Evolutionary conservation across 2,113 vertebrate genomes (phyloP).

Genomic region (Elephantulus edwardii): DNA sequence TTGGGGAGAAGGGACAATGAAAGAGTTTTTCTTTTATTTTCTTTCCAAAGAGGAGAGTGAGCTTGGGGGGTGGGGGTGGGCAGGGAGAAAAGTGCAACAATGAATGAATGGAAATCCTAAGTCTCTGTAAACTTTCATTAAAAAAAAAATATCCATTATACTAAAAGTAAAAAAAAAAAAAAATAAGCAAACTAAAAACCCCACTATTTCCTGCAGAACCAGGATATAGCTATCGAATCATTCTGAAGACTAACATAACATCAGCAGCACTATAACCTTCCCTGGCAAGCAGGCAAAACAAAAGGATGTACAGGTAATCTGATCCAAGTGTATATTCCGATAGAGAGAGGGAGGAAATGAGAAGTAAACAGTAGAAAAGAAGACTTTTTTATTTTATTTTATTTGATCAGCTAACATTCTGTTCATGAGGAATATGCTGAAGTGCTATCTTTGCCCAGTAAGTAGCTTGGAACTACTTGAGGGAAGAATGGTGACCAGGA

Average conservation of each 20-base stretch:
- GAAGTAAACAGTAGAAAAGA: neutral
- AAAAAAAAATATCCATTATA: no score
- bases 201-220: neutral
- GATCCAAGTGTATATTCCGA: neutral
- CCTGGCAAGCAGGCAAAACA: neutral
- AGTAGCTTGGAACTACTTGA: neutral
- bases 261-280: neutral
- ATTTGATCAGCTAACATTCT: neutral
- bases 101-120: no score
- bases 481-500: neutral
- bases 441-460: neutral
- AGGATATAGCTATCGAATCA: neutral
- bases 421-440: neutral
- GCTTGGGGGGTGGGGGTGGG: no score
- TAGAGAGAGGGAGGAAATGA: neutral
- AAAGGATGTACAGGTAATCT: neutral
- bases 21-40: no score
- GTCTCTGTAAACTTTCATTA: no score
- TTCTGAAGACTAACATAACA: neutral
- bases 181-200: no score
- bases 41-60: no score
- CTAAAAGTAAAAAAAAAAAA: no score
- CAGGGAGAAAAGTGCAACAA: no score
- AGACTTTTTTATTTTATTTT: constrained; percentile 12
- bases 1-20: no score